These are phyloP conservation scores for Cyclopterus lumpus DNA, from an alignment of 2,797 vertebrate species.

Conservation along the genomic window DNA sequence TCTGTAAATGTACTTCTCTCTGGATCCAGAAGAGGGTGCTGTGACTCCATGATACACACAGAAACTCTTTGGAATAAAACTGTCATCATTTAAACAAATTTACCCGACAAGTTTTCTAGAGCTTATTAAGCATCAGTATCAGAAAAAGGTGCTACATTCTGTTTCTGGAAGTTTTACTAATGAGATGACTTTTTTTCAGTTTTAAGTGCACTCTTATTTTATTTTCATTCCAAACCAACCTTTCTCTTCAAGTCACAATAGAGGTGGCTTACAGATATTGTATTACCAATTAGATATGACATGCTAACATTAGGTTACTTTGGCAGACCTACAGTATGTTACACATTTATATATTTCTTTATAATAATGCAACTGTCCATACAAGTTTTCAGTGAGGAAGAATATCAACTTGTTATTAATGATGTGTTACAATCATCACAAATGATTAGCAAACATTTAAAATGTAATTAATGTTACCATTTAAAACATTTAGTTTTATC, in stretches of 20 bases:
- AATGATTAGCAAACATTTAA: not conserved
- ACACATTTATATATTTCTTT: not conserved
- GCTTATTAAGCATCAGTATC: conserved; percentile 25
- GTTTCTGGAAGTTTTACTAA: conserved; percentile 27
- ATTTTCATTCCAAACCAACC: not conserved
- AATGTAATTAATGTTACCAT: not conserved
- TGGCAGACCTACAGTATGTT: not conserved
- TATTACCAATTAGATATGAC: not conserved
- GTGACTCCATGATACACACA: conserved; percentile 56
- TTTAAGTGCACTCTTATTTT: not conserved
- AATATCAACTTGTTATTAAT: not conserved
- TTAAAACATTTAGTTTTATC: not conserved
- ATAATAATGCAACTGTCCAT: not conserved
- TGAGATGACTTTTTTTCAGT: conserved; percentile 8
- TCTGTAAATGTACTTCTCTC: conserved; percentile 10
- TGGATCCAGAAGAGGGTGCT: conserved; percentile 64
- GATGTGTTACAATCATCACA: not conserved
- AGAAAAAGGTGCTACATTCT: not conserved
- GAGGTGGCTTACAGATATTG: conserved; percentile 7
- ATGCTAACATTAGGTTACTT: not conserved
- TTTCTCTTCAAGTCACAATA: conserved; percentile 6
- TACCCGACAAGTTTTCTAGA: conserved; percentile 28
- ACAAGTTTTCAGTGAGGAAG: not conserved
- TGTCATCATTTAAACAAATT: conserved; percentile 28
- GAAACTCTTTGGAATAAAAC: not conserved